Evolutionary conservation across 1,140 invertebrate genomes (phyloP), one percentile per base, ranked within the genome.

Genomic region (Lerema accius): DNA sequence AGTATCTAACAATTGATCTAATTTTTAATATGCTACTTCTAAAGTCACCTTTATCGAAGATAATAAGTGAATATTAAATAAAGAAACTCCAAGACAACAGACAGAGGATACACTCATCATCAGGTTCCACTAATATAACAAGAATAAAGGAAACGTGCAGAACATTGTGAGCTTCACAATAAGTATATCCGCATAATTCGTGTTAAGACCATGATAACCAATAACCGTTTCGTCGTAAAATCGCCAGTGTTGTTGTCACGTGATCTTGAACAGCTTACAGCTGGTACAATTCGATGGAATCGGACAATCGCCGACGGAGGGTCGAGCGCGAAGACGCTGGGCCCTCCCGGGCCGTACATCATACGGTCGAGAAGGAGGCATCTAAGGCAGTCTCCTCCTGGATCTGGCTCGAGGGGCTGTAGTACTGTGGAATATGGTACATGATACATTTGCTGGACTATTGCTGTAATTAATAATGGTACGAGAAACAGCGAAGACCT

Each of bases 281-380:
- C 61, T 91, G 86, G 63, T 90, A 91, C 0, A 91, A 78, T 46
- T 91, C 89, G n/a, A 89, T 63, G 19, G 79, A 82, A 63, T 70
- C 79, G 43, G 76, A 84, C 50, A 78, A 58, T n/a, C 71, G 75
- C 19, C 81, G 81, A 63, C 81, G 71, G 46, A 79, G 82, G 74
- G 88, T 83, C 46, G 85, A 67, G 40, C 86, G 85, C 56, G 84
- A 77, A 0, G 67, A 32, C 13, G 74, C 55, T 63, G 76, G 75
- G 37, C 73, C 76, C 71, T 86, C 89, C 83, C 83, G 65, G 32
- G 80, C 76, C 67, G 85, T 74, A 68, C 72, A 92, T 93, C 92
- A 96, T 78, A 95, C 95, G 87, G 95, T 94, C 53, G 94, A 95
- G 84, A 96, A 95, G 88, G 95, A 96, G 88, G 94, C 95, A 89